These are phyloP conservation scores for Rhimphoctona megacephalus DNA, from an alignment of 2,888 invertebrate species.

Conservation along the genomic window DNA sequence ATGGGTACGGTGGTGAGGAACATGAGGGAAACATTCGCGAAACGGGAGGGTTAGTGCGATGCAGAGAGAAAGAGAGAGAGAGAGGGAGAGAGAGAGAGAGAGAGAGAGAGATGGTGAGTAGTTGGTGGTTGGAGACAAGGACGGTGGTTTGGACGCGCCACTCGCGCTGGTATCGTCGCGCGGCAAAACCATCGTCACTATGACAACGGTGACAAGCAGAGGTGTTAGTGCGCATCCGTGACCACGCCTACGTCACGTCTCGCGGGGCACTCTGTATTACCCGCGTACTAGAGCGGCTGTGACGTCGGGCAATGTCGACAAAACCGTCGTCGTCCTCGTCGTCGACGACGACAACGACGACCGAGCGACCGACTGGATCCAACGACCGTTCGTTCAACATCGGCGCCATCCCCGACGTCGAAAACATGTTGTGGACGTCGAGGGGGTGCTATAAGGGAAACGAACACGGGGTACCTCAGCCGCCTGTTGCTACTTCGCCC, in stretches of 20 bases:
- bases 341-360: constrained; percentile 38
- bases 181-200: constrained; percentile 80
- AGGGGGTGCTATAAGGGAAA: constrained; percentile 67
- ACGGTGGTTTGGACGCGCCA: constrained; percentile 75
- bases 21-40: constrained; percentile 25
- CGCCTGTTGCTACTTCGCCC: constrained; percentile 83
- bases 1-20: constrained; percentile 35
- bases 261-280: constrained; percentile 12
- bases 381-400: constrained; percentile 73
- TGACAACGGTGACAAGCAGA: constrained; percentile 83
- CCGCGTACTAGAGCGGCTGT: constrained; percentile 67
- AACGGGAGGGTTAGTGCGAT: constrained; percentile 16
- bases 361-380: constrained; percentile 52
- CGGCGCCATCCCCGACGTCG: constrained; percentile 76
- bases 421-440: constrained; percentile 77
- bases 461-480: constrained; percentile 72
- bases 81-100: constrained; percentile 39
- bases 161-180: constrained; percentile 79
- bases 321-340: constrained; percentile 51
- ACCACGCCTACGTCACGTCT: constrained; percentile 84
- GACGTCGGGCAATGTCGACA: constrained; percentile 78
- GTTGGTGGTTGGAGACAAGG: constrained; percentile 48
- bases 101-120: constrained; percentile 26
- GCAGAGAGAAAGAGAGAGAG: constrained; percentile 6
- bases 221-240: constrained; percentile 85